A percentile compares a stretch with the other conserved stretches of the same genome.
These are phyloP conservation scores for Metridium senile DNA, from an alignment of 92 coral and sea anemone species.

Conservation along the genomic window DNA sequence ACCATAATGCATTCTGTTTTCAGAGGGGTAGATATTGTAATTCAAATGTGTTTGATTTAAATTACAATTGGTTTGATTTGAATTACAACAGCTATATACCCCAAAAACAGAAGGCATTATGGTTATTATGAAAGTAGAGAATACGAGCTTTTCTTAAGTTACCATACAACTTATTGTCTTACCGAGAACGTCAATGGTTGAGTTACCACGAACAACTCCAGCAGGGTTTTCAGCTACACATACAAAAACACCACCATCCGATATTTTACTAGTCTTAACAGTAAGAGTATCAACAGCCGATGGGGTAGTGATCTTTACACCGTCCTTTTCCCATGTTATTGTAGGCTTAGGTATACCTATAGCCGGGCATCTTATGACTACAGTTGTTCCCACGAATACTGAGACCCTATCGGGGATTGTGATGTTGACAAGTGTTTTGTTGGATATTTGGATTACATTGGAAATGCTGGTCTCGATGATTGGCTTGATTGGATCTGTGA, in stretches of 20 bases:
- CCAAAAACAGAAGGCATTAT: no score
- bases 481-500: conserved; percentile 57
- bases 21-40: no score
- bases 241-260: conserved; percentile 62
- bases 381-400: conserved; percentile 42
- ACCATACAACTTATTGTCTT: no score
- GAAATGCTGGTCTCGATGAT: conserved; percentile 19
- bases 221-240: conserved; percentile 66
- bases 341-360: conserved; percentile 70
- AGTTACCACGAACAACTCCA: conserved; percentile 51
- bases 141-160: neutral
- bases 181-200: conserved; percentile 59
- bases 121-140: neutral
- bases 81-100: no score
- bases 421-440: conserved; percentile 34
- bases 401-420: conserved; percentile 49
- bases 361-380: conserved; percentile 63
- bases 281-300: conserved; percentile 13
- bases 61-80: no score
- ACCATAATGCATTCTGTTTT: no score
- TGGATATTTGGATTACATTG: conserved; percentile 38
- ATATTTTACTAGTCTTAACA: conserved; percentile 15
- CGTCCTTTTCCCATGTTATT: conserved; percentile 66
- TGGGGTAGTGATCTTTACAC: conserved; percentile 15
- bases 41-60: no score